A percentile compares a stretch with the other conserved stretches of the same genome.
These are phyloP conservation scores for Encarsia formosa DNA, from an alignment of 2,888 invertebrate genomes.

Conservation along the genomic window DNA sequence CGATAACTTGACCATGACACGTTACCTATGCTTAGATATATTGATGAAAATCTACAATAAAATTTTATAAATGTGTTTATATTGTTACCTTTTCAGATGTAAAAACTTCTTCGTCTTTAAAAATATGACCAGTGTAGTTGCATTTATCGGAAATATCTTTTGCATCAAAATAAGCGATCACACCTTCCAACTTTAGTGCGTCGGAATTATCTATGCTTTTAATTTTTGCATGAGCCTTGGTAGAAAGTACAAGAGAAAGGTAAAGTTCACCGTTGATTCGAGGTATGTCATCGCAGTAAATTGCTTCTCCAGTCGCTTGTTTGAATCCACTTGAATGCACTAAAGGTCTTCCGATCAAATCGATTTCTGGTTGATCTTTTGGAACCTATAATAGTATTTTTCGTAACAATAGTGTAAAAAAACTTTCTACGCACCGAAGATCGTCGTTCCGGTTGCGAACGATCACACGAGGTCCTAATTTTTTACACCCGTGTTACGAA, in stretches of 20 bases:
- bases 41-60: not conserved
- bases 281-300: conserved; percentile 88
- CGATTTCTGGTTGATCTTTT: conserved; percentile 59
- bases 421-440: too few relatives aligned
- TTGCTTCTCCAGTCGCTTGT: conserved; percentile 88
- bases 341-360: conserved; percentile 77
- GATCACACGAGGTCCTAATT: too few relatives aligned
- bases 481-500: too few relatives aligned
- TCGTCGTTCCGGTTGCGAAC: too few relatives aligned
- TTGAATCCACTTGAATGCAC: conserved; percentile 79
- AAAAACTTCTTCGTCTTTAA: conserved; percentile 82
- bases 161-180: conserved; percentile 74
- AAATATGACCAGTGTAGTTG: conserved; percentile 66
- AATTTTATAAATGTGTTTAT: not conserved
- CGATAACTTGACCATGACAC: conserved; percentile 74
- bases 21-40: conserved; percentile 50
- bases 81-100: conserved; percentile 63
- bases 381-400: conserved; percentile 45
- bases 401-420: not conserved
- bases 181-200: conserved; percentile 73
- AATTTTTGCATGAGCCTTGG: conserved; percentile 77
- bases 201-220: conserved; percentile 67
- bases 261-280: conserved; percentile 72
- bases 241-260: conserved; percentile 74
- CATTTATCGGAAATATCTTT: conserved; percentile 69